These are phyloP conservation scores for Melinopterus prodromus DNA, from an alignment of 2,888 invertebrate genomes.

Conservation along the genomic window DNA sequence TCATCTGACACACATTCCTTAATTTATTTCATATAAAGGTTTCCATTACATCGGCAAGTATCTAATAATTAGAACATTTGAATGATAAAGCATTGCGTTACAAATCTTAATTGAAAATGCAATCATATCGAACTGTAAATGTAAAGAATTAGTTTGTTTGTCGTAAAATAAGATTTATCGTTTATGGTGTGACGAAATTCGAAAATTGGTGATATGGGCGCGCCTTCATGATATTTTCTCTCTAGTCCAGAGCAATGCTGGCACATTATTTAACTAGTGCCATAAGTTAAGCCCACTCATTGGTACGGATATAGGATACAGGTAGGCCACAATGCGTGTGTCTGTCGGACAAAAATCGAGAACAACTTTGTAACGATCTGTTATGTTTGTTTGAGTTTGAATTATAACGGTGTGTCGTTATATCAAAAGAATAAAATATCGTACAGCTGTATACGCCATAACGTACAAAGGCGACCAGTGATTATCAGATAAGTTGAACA, in stretches of 20 bases:
- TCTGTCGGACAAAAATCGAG: neutral
- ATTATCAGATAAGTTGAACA: neutral
- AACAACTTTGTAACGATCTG: neutral
- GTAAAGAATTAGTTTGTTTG: slow-evolving; percentile 5
- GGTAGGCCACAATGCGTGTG: slow-evolving; percentile 17
- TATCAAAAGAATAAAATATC: neutral
- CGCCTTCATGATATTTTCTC: neutral
- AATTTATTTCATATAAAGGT: neutral
- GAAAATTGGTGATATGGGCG: slow-evolving; percentile 21
- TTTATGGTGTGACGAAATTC: slow-evolving; percentile 14
- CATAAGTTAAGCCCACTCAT: slow-evolving; percentile 25
- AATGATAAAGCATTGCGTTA: neutral
- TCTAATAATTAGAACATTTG: neutral
- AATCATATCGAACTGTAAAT: too few relatives aligned
- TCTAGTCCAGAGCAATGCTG: neutral
- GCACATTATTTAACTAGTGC: slow-evolving; percentile 22
- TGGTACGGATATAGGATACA: slow-evolving; percentile 10
- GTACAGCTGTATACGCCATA: neutral
- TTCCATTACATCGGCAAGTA: neutral
- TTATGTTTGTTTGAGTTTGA: neutral
- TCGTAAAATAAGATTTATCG: neutral
- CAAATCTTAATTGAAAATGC: slow-evolving; percentile 28
- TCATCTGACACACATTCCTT: neutral
- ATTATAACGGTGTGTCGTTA: neutral
- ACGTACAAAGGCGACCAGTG: neutral